Evolutionary conservation across 2,888 invertebrate genomes (phyloP), one percentile per base, ranked within the genome.

Genomic region (Eupithecia vulgata): DNA sequence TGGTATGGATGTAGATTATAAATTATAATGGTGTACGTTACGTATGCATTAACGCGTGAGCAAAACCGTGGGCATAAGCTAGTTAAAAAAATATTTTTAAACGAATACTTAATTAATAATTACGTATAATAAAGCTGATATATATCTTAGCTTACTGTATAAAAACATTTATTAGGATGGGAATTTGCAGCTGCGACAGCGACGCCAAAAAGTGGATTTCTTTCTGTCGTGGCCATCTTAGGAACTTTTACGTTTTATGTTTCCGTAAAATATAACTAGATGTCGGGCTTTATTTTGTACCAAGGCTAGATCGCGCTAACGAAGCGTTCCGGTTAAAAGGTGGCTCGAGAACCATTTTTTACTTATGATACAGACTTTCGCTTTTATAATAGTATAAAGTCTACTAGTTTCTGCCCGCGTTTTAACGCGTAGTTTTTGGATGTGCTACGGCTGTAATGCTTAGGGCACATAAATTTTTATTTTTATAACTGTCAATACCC

Each of bases 251-350:
- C 30, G 30, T 30, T 30, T 30, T 6, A 21, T 52, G 52, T 12
- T 52, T 21, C 21, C 10, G 10, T 21, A 52, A 52, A 52, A 3
- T 52, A 21, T 52, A 52, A 21, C 52, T 52, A 52, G 52, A 52
- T 52, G 52, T 52, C 52, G 52, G 21, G 52, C 10, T 0, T 52
- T 10, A 52, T 21, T 52, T 8, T n/a, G 52, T 17, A 21, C 52
- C 21, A 52, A 10, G 52, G 52, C 52, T 52, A 52, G 52, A 52
- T 21, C 52, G 52, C 52, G 52, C 52, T 52, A 52, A 21, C 52
- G 52, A 52, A 52, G 52, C 52, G 52, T 52, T 52, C 12, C 21
- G 21, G 52, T 12, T 12, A 12, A 21, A 52, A 21, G 4, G 10
- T 5, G 52, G 5, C 52, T 10, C 4, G 52, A 48, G n/a, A 48